These are phyloP conservation scores for Agapetus fuscipes DNA, from an alignment of 2,888 invertebrate species.

Conservation along the genomic window DNA sequence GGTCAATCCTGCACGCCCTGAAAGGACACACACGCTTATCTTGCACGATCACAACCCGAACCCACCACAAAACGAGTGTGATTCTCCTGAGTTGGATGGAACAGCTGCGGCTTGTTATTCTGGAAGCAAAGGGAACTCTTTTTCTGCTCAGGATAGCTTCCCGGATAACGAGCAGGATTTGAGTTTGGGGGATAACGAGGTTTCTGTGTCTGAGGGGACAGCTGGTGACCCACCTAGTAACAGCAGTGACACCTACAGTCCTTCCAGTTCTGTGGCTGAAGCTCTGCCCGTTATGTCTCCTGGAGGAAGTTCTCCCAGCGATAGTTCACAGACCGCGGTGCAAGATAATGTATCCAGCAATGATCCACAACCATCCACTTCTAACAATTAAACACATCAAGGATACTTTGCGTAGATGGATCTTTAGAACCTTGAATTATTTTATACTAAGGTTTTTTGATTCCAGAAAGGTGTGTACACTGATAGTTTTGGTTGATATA, in stretches of 20 bases:
- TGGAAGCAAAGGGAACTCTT: constrained; percentile 3
- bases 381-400: too few relatives aligned
- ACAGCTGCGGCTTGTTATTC: constrained; percentile 2
- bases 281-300: neutral
- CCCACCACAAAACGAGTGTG: too few relatives aligned
- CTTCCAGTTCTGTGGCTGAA: neutral
- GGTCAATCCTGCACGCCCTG: neutral
- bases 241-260: constrained; percentile 12
- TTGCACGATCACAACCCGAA: neutral
- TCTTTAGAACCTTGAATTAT: too few relatives aligned
- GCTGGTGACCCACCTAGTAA: constrained; percentile 10
- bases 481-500: too few relatives aligned
- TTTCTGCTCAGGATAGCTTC: constrained; percentile 13
- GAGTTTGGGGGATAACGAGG: constrained; percentile 18
- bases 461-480: too few relatives aligned
- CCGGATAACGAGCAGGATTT: constrained; percentile 18
- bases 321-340: neutral
- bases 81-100: constrained; percentile 14
- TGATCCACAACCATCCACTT: neutral
- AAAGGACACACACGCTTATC: neutral
- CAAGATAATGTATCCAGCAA: too few relatives aligned
- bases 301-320: neutral
- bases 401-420: too few relatives aligned
- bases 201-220: constrained; percentile 14
- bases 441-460: too few relatives aligned